phyloP scores from a whole-genome alignment of 2,113 vertebrate species.

The Chaetura pelagica region DNA sequence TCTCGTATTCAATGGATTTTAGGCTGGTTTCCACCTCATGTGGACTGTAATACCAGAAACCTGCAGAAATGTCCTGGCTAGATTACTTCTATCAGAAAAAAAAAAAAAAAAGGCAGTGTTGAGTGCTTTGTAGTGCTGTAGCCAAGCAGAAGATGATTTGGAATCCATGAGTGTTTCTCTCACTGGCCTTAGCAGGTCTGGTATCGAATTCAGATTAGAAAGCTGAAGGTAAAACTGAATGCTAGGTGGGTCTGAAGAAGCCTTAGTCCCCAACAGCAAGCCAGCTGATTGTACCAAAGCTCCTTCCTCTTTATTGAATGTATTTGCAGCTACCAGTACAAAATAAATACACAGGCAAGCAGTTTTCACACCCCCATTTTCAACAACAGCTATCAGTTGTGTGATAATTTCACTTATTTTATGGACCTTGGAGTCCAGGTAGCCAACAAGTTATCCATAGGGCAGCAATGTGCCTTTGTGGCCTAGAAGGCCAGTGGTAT shows the following conservation, averaged over 20 bases:
- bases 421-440: too few species aligned
- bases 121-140: background rate
- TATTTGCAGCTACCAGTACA: background rate
- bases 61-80: background rate
- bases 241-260: background rate
- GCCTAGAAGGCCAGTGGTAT: too few species aligned
- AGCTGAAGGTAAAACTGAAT: background rate
- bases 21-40: accelerated
- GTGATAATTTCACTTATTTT: background rate
- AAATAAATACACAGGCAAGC: background rate
- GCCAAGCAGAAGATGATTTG: background rate
- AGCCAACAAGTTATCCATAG: too few species aligned
- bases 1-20: background rate
- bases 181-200: background rate
- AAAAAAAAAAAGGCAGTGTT: background rate
- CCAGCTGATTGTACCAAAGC: background rate
- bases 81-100: background rate
- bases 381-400: background rate
- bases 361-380: background rate
- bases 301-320: background rate
- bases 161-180: background rate
- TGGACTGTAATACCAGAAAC: background rate
- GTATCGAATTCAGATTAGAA: background rate
- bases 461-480: too few species aligned
- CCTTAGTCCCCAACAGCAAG: background rate